phyloP scores from a whole-genome alignment of 2,888 invertebrate species.

The Hirtodrosophila trivittata region DNA sequence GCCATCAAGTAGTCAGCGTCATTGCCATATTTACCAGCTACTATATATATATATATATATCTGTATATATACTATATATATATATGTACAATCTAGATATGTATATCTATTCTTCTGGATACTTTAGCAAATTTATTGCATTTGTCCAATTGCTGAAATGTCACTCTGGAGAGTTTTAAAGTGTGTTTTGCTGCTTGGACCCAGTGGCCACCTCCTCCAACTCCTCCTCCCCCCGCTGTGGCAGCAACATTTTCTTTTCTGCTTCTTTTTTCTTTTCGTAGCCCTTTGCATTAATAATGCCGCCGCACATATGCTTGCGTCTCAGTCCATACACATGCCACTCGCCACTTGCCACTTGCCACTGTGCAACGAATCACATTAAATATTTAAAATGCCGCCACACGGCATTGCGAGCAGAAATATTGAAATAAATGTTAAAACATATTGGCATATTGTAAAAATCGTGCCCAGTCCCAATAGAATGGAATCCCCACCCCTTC shows the following conservation, averaged over 20 bases:
- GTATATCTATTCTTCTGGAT: background rate
- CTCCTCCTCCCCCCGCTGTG: background rate
- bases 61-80: too few species aligned
- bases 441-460: conserved; percentile 76
- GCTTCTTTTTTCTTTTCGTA: conserved; percentile 29
- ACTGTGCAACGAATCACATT: conserved; percentile 64
- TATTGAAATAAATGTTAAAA: conserved; percentile 78
- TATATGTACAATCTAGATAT: too few species aligned
- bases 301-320: conserved; percentile 54
- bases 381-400: conserved; percentile 75
- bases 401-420: conserved; percentile 62
- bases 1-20: conserved; percentile 52
- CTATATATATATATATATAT: too few species aligned
- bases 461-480: conserved; percentile 21
- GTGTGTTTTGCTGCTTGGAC: conserved; percentile 18
- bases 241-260: conserved; percentile 12
- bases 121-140: conserved; percentile 77
- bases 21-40: conserved; percentile 5
- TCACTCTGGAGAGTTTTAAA: conserved; percentile 82
- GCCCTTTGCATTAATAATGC: conserved; percentile 72
- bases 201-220: background rate
- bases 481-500: background rate
- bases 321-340: conserved; percentile 33
- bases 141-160: conserved; percentile 82
- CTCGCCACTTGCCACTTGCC: conserved; percentile 14